Percentiles rank a stretch among this genome's conserved stretches.
phyloP scores from a whole-genome alignment of 2,888 invertebrate genomes.

The Glyphotaelius pellucidus region DNA sequence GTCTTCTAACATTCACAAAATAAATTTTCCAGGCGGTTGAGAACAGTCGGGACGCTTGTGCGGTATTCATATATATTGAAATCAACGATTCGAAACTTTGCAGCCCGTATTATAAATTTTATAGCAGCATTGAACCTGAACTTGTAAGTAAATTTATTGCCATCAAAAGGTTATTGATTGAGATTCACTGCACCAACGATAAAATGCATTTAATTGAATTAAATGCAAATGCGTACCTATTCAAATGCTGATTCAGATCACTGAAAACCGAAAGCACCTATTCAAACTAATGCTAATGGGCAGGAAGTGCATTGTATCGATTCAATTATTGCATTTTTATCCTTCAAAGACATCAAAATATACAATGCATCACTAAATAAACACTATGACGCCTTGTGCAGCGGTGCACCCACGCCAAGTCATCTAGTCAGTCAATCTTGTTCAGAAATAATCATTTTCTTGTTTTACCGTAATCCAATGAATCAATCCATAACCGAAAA shows the following conservation, averaged over 20 bases:
- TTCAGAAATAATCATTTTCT: no score
- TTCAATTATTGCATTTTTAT: not conserved
- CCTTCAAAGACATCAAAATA: not conserved
- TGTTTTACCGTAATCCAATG: no score
- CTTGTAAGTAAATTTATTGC: not conserved
- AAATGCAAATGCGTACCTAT: not conserved
- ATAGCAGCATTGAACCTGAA: not conserved
- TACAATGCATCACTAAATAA: not conserved
- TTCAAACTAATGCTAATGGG: not conserved
- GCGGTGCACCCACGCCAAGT: not conserved
- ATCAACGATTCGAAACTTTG: not conserved
- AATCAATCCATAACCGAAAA: no score
- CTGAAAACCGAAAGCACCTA: not conserved
- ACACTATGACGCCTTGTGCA: not conserved
- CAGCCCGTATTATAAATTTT: not conserved
- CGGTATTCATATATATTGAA: no score
- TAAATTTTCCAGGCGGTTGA: no score
- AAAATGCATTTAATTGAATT: not conserved
- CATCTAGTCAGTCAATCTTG: not conserved
- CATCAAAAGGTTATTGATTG: not conserved
- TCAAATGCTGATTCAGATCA: not conserved
- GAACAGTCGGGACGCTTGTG: no score
- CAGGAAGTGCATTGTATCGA: not conserved
- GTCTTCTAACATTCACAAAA: no score
- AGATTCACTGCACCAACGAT: not conserved